Evolutionary conservation across 2,113 vertebrate genomes (phyloP).

Genomic region (Girardinichthys multiradiatus): DNA sequence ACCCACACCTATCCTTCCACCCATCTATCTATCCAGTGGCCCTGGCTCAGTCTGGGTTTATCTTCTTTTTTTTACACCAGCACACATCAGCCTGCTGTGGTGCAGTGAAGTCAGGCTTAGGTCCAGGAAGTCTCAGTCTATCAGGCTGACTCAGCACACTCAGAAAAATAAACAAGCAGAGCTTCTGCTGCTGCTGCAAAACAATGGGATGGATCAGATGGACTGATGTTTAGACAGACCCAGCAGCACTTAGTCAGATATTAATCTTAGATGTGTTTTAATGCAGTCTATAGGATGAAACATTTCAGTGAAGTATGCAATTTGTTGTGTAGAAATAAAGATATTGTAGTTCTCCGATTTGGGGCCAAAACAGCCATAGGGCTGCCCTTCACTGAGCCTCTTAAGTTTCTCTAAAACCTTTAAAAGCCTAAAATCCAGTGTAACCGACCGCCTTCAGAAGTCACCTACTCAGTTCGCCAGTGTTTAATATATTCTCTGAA

Average conservation of each 20-base stretch:
- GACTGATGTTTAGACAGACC: background rate
- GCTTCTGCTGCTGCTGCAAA: conserved; percentile 34
- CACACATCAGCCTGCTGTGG: conserved; percentile 67
- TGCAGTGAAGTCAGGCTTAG: conserved; percentile 68
- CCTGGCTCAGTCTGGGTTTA: conserved; percentile 16
- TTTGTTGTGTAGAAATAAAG: background rate
- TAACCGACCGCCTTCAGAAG: background rate
- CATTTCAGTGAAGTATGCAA: background rate
- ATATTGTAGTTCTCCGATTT: too few species aligned
- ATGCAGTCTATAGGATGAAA: background rate
- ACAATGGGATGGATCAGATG: conserved; percentile 13
- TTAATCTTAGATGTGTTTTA: background rate
- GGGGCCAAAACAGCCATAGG: too few species aligned
- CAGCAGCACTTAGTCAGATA: background rate
- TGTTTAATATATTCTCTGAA: background rate
- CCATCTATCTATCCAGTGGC: conserved; percentile 1
- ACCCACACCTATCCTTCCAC: rapidly evolving
- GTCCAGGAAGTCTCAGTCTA: conserved; percentile 32
- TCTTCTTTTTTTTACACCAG: conserved; percentile 66
- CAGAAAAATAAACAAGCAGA: background rate
- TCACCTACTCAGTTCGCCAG: too few species aligned
- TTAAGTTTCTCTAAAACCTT: background rate
- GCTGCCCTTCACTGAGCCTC: too few species aligned
- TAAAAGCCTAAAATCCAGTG: background rate
- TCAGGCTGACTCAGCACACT: conserved; percentile 59